A percentile compares a stretch with the other conserved stretches of the same genome.
phyloP scores from a whole-genome alignment of 2,888 invertebrate genomes.

The Idaea biselata region DNA sequence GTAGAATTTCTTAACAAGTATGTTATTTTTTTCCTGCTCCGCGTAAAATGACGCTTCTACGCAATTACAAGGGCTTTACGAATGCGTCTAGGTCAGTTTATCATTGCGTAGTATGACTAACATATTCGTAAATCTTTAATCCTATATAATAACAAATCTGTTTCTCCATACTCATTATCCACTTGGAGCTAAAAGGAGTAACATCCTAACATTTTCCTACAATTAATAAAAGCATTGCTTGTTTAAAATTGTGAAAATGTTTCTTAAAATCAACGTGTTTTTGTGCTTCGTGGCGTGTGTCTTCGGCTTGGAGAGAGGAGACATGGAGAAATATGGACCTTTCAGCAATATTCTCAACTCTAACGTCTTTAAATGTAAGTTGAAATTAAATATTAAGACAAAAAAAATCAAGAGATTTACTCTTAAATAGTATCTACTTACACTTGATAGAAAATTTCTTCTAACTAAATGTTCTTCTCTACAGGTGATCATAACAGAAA shows the following conservation, averaged over 20 bases:
- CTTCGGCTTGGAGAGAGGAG: constrained; percentile 13
- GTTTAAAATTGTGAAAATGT: constrained; percentile 11
- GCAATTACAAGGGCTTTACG: too few relatives aligned
- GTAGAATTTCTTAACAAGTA: too few relatives aligned
- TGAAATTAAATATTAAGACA: too few relatives aligned
- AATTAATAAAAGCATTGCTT: neutral
- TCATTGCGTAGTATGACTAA: too few relatives aligned
- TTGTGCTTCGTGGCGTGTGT: constrained; percentile 11
- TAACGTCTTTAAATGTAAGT: constrained; percentile 13
- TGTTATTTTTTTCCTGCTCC: too few relatives aligned
- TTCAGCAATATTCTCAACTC: constrained; percentile 16
- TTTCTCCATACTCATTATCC: neutral
- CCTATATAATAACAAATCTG: neutral
- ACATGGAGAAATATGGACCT: constrained; percentile 15
- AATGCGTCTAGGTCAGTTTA: too few relatives aligned
- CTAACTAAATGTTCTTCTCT: constrained; percentile 12
- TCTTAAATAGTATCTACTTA: neutral
- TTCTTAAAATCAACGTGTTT: constrained; percentile 5
- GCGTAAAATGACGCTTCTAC: too few relatives aligned
- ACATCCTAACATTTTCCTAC: neutral
- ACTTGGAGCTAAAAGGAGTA: neutral
- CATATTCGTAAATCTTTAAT: neutral
- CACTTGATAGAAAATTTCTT: neutral
- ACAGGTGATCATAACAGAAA: constrained; percentile 56
- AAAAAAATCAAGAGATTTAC: neutral